A percentile compares a stretch with the other conserved stretches of the same genome.
phyloP scores from a whole-genome alignment of 2,797 vertebrate genomes.

The Masticophis lateralis region DNA sequence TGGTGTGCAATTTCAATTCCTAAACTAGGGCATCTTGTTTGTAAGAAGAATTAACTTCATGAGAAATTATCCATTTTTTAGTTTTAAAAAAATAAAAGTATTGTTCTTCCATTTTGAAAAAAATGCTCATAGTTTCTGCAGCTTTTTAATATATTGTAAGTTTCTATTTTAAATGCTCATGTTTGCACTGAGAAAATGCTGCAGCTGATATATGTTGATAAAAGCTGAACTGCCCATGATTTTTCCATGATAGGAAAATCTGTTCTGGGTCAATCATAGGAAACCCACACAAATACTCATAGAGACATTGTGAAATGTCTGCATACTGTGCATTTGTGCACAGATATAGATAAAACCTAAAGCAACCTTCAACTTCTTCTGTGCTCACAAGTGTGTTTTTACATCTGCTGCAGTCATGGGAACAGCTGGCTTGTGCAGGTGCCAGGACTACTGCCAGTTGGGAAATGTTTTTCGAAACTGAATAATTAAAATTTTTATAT shows the following conservation, averaged over 20 bases:
- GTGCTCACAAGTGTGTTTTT: not conserved
- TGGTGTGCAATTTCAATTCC: not conserved
- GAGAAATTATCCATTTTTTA: not conserved
- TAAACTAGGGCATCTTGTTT: not conserved
- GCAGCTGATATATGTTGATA: not conserved
- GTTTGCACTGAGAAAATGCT: not conserved
- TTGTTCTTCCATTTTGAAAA: not conserved
- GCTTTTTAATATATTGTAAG: not conserved
- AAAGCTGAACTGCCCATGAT: not conserved
- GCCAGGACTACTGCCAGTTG: not conserved
- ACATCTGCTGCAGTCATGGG: not conserved
- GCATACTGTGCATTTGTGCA: not conserved
- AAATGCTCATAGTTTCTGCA: not conserved
- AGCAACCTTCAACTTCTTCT: not conserved
- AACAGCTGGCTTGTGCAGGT: slow-evolving; percentile 2
- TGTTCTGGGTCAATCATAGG: not conserved
- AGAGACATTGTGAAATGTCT: not conserved
- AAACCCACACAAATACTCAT: not conserved
- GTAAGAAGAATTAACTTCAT: not conserved
- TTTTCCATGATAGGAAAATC: not conserved
- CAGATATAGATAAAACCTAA: not conserved
- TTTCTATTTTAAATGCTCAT: not conserved
- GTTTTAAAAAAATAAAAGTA: not conserved
- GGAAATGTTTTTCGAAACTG: not conserved
- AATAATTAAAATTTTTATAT: not conserved